A percentile compares a stretch with the other conserved stretches of the same genome.
phyloP scores from a whole-genome alignment of 37 sponge, comb jelly and placozoan species.

The Diacarnus erythraeanus region DNA sequence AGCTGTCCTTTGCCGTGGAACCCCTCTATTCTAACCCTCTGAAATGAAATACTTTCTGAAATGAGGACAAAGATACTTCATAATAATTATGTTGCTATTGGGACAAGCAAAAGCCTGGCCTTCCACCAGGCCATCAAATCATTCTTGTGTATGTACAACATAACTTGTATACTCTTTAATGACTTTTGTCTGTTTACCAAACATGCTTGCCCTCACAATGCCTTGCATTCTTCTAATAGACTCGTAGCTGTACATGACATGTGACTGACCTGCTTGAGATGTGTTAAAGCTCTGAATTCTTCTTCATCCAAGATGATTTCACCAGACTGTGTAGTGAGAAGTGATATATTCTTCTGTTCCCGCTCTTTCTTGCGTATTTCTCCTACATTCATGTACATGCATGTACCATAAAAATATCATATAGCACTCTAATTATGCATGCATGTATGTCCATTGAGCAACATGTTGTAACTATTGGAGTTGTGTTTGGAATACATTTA shows the following conservation, averaged over 20 bases:
- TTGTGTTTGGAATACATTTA: background rate
- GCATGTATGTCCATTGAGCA: background rate
- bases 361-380: conserved; percentile 7
- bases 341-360: background rate
- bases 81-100: too few relatives aligned
- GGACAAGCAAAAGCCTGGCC: too few relatives aligned
- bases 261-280: conserved; percentile 82
- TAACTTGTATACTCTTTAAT: background rate
- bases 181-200: too few relatives aligned
- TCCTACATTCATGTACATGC: conserved; percentile 9
- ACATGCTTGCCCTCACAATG: too few relatives aligned
- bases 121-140: background rate
- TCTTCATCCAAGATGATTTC: conserved; percentile 74
- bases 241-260: too few relatives aligned
- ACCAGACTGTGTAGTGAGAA: conserved; percentile 53
- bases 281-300: conserved; percentile 67
- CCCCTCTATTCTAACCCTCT: too few relatives aligned
- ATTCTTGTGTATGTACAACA: background rate
- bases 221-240: too few relatives aligned
- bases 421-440: background rate
- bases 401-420: too few relatives aligned
- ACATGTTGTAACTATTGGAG: too few relatives aligned
- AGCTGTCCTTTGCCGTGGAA: too few relatives aligned
- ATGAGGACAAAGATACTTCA: too few relatives aligned
- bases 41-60: too few relatives aligned